Percentiles rank a stretch among this genome's conserved stretches.
These are phyloP conservation scores for Nymphalis urticae DNA, from an alignment of 2,888 invertebrate species.

Conservation along the genomic window DNA sequence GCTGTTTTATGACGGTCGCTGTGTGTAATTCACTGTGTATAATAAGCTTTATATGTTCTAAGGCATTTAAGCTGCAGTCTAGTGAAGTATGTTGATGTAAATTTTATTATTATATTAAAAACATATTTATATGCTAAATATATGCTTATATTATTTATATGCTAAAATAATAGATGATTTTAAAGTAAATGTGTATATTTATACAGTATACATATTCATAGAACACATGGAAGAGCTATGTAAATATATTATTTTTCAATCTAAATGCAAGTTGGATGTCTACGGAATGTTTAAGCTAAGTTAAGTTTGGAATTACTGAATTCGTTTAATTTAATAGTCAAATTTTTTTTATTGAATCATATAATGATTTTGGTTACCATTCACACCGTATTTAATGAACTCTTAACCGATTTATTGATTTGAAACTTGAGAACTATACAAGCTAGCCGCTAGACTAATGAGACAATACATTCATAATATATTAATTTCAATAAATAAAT, in stretches of 20 bases:
- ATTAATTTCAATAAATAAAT: too few species aligned
- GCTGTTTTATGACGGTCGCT: constrained; percentile 15
- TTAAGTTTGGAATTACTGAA: neutral
- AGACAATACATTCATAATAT: too few species aligned
- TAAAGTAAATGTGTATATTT: neutral
- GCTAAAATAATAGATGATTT: constrained; percentile 5
- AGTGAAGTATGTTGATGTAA: neutral
- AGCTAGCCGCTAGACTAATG: too few species aligned
- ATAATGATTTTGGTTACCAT: too few species aligned
- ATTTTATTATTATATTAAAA: constrained; percentile 7
- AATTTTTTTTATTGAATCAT: too few species aligned
- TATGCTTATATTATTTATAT: neutral
- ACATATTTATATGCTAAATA: neutral
- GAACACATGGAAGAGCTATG: neutral
- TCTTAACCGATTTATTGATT: too few species aligned
- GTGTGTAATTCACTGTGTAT: neutral
- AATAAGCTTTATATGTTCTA: neutral
- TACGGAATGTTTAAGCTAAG: neutral
- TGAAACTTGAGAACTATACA: too few species aligned
- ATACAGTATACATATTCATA: neutral
- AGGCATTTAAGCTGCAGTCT: neutral
- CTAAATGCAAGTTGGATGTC: neutral
- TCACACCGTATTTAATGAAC: too few species aligned
- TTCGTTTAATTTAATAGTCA: neutral
- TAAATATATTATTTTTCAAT: neutral